Percentiles rank a stretch among this genome's conserved stretches.
Conservation (phyloP, 2,797 vertebrate species). For the Pygocentrus nattereri region DNA sequence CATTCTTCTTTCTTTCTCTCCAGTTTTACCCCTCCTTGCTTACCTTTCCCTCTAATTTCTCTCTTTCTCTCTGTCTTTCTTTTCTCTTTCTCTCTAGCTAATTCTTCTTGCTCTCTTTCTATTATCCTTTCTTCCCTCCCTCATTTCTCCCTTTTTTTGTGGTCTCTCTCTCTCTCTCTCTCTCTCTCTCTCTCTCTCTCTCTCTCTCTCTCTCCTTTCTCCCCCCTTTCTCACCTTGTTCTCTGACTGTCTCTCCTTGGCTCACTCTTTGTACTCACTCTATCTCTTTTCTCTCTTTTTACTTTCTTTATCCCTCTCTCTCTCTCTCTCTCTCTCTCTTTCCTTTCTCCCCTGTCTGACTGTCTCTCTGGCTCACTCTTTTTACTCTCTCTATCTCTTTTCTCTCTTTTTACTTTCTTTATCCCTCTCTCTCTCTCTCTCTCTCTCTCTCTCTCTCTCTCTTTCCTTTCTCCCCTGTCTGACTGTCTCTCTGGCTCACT, state of each 20-base stretch:
- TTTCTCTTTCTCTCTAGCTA: background rate
- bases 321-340: background rate
- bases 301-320: background rate
- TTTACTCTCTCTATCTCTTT: too few species aligned
- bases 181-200: slow-evolving; percentile 14
- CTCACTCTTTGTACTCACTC: background rate
- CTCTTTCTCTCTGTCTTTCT: slow-evolving; percentile 30
- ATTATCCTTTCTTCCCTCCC: background rate
- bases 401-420: background rate
- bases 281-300: background rate
- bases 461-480: slow-evolving; percentile 1
- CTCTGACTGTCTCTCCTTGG: background rate
- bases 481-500: slow-evolving; percentile 32
- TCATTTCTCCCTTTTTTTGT: slow-evolving; percentile 1
- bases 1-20: too few species aligned
- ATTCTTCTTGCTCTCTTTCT: background rate
- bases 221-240: slow-evolving; percentile 17
- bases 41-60: background rate
- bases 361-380: background rate
- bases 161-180: slow-evolving; percentile 17
- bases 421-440: slow-evolving; percentile 16
- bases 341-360: slow-evolving; percentile 23
- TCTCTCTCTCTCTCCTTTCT: slow-evolving; percentile 19
- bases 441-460: slow-evolving; percentile 2
- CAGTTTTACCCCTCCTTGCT: too few species aligned